Conservation (phyloP, 2,888 invertebrate species). For the Pyrocoelia pectoralis region DNA sequence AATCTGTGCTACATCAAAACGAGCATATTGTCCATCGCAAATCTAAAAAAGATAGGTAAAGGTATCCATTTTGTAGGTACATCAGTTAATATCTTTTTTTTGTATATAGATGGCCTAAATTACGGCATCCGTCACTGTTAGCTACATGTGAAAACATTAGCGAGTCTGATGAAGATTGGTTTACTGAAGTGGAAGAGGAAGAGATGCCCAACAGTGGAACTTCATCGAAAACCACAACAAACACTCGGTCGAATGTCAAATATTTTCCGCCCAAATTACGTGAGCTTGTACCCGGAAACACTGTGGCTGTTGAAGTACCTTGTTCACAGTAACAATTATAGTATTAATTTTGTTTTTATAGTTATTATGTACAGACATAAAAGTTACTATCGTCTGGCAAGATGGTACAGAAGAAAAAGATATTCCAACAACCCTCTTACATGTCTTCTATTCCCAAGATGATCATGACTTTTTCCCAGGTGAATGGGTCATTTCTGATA, state of each 20-base stretch:
- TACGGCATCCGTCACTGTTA: constrained; percentile 31
- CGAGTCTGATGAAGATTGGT: constrained; percentile 56
- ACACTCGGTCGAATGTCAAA: constrained; percentile 44
- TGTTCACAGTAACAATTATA: too few species aligned
- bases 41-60: constrained; percentile 32
- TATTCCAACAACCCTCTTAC: constrained; percentile 87
- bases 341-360: neutral
- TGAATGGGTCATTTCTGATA: constrained; percentile 86
- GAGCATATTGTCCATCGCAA: constrained; percentile 49
- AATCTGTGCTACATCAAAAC: constrained; percentile 54
- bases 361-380: constrained; percentile 55
- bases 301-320: constrained; percentile 54
- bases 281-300: constrained; percentile 55
- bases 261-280: constrained; percentile 55
- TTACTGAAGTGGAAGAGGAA: constrained; percentile 57
- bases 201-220: constrained; percentile 50
- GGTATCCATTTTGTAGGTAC: neutral
- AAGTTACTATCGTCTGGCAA: constrained; percentile 63
- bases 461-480: constrained; percentile 96
- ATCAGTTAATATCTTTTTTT: neutral
- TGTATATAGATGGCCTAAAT: constrained; percentile 24
- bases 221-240: constrained; percentile 49
- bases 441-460: constrained; percentile 93
- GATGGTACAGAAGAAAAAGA: constrained; percentile 89
- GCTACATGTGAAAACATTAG: constrained; percentile 25